These are phyloP conservation scores for Platyscapa corneri DNA, from an alignment of 1,140 invertebrate species.

Conservation along the genomic window DNA sequence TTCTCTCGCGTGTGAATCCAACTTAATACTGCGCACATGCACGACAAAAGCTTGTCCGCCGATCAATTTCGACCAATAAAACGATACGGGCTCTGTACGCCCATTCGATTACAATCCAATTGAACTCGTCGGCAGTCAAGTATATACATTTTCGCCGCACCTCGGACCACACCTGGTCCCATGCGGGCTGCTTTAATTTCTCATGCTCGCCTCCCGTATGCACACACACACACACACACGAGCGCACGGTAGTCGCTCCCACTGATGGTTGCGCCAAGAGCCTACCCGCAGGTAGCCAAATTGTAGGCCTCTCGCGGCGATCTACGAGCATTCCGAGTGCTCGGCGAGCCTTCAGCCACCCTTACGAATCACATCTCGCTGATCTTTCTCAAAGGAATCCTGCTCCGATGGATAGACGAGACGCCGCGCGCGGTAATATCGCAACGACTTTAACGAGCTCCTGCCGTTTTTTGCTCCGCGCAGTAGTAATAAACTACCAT, in stretches of 20 bases:
- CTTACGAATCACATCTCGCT: neutral
- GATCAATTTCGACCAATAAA: constrained; percentile 63
- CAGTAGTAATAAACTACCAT: too few species aligned
- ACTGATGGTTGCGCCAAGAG: neutral
- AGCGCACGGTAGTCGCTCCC: neutral
- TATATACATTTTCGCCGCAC: neutral
- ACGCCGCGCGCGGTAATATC: too few species aligned
- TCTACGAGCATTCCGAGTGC: neutral
- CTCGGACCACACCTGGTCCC: constrained; percentile 61
- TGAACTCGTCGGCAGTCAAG: constrained; percentile 27
- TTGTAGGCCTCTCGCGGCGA: neutral
- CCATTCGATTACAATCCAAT: constrained; percentile 56
- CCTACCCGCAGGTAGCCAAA: constrained; percentile 32
- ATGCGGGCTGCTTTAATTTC: constrained; percentile 60
- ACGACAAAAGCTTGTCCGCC: neutral
- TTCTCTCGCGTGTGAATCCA: constrained; percentile 12
- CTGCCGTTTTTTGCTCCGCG: too few species aligned
- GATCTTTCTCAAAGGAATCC: neutral
- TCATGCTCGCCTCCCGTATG: constrained; percentile 5
- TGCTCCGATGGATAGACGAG: too few species aligned
- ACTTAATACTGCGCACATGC: too few species aligned
- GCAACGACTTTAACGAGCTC: too few species aligned
- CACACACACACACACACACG: neutral
- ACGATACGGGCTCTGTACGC: constrained; percentile 62
- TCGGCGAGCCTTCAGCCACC: neutral